These are phyloP conservation scores for Hiodon alosoides DNA, from an alignment of 2,113 vertebrate genomes.

Conservation along the genomic window DNA sequence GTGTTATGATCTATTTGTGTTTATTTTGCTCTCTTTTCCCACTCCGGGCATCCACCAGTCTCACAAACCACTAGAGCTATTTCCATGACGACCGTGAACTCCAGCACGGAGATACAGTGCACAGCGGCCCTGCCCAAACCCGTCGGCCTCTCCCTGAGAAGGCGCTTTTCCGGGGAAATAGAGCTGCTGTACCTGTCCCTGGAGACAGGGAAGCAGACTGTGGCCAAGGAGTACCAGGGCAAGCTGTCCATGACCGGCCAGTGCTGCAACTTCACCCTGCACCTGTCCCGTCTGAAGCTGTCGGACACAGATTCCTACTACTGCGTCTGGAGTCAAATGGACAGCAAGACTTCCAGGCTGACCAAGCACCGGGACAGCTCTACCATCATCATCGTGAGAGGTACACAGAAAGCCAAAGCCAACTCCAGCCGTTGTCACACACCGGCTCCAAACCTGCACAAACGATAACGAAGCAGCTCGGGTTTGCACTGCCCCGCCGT, in stretches of 20 bases:
- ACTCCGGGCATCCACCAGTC: constrained; percentile 21
- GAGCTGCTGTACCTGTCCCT: constrained; percentile 20
- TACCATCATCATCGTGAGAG: constrained; percentile 48
- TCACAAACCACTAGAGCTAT: constrained; percentile 32
- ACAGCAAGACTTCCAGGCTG: rapidly evolving
- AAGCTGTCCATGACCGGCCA: neutral
- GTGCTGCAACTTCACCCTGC: constrained; percentile 25
- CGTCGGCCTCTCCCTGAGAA: constrained; percentile 9
- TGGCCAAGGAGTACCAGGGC: rapidly evolving
- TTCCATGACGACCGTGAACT: constrained; percentile 31
- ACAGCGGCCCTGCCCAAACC: neutral
- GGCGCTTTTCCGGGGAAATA: neutral
- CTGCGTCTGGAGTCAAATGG: constrained; percentile 37
- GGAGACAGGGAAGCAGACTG: rapidly evolving
- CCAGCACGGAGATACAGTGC: constrained; percentile 43
- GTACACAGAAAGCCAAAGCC: constrained; percentile 29
- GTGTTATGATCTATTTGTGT: neutral
- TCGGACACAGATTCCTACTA: constrained; percentile 49
- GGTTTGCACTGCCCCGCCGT: too few relatives aligned
- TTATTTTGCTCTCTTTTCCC: neutral
- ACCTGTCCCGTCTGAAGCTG: constrained; percentile 33
- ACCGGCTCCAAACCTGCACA: too few relatives aligned
- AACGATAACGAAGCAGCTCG: too few relatives aligned
- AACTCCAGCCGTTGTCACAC: too few relatives aligned
- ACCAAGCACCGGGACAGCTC: constrained; percentile 3